Evolutionary conservation across 2,113 vertebrate species (phyloP).

Genomic region (Chiloscyllium plagiosum): DNA sequence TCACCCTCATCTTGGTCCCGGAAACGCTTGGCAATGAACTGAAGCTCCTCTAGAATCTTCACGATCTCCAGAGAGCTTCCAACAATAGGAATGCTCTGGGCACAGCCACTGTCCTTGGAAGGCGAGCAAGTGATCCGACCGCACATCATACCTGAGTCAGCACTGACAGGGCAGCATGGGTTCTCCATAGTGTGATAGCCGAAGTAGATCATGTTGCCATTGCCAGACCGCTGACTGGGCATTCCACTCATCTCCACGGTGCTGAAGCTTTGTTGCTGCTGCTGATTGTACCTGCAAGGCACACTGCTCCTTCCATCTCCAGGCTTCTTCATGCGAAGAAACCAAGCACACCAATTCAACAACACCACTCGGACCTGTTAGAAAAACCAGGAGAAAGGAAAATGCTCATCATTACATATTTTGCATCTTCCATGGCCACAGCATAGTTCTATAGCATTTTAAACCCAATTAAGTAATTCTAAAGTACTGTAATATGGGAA

Average conservation of each 20-base stretch:
- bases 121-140: constrained; percentile 48
- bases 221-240: constrained; percentile 59
- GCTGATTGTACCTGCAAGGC: constrained; percentile 60
- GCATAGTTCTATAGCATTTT: background rate
- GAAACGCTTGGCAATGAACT: constrained; percentile 73
- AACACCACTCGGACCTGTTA: constrained; percentile 65
- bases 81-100: constrained; percentile 51
- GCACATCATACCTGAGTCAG: constrained; percentile 55
- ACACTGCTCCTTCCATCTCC: constrained; percentile 62
- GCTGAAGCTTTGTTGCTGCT: constrained; percentile 59
- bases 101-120: constrained; percentile 52
- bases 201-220: constrained; percentile 65
- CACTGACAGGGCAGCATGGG: constrained; percentile 58
- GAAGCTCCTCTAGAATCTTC: constrained; percentile 73
- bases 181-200: constrained; percentile 64
- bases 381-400: background rate
- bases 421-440: background rate
- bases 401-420: background rate
- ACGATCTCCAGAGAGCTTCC: constrained; percentile 63
- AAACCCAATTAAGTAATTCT: background rate
- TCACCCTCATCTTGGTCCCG: constrained; percentile 72
- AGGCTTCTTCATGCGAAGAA: constrained; percentile 79
- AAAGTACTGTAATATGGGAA: background rate
- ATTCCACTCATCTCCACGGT: constrained; percentile 66
- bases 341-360: constrained; percentile 83